These are phyloP conservation scores for Falco concolor DNA, from an alignment of 2,797 vertebrate species.

Conservation along the genomic window DNA sequence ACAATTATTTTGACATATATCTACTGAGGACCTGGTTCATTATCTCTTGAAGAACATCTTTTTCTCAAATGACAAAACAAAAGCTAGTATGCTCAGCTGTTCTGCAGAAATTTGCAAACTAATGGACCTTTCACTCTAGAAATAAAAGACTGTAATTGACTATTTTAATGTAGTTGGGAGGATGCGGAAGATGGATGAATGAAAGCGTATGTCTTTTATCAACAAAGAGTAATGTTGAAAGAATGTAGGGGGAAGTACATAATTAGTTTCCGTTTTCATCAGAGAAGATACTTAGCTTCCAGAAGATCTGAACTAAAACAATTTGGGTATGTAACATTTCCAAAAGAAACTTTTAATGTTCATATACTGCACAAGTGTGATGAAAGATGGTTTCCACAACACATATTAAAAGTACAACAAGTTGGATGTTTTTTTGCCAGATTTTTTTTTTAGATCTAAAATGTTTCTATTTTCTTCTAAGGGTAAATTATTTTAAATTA, in stretches of 20 bases:
- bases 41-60: background rate
- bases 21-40: background rate
- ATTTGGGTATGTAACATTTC: background rate
- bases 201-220: background rate
- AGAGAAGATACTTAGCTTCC: background rate
- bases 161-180: slow-evolving; percentile 1
- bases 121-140: slow-evolving; percentile 28
- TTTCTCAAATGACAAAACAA: slow-evolving; percentile 16
- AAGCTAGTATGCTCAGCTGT: background rate
- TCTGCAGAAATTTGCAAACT: slow-evolving; percentile 31
- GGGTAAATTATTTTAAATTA: slow-evolving; percentile 13
- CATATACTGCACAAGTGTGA: background rate
- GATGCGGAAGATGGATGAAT: slow-evolving; percentile 6
- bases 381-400: background rate
- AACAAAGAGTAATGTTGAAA: background rate
- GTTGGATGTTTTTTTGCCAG: background rate
- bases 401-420: background rate
- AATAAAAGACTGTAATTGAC: slow-evolving; percentile 13
- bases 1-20: background rate
- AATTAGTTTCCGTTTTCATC: background rate
- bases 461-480: background rate
- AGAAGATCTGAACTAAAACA: background rate
- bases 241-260: background rate
- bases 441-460: background rate
- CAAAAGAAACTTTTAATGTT: background rate